A percentile compares a stretch with the other conserved stretches of the same genome.
phyloP scores from a whole-genome alignment of 2,888 invertebrate species.

The Ischnura elegans region DNA sequence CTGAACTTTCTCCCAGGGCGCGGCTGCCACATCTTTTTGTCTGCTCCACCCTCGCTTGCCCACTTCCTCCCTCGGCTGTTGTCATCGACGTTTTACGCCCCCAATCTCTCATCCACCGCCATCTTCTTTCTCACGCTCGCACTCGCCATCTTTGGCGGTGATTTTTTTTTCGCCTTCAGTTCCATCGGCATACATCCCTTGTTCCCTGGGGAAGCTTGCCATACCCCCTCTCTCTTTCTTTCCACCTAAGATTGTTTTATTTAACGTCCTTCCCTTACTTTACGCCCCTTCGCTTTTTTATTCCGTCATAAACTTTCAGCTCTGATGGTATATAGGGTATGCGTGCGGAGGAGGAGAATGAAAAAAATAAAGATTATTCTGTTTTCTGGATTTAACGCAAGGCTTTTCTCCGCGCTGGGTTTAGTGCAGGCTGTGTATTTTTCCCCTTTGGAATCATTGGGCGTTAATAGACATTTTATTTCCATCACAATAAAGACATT shows the following conservation, averaged over 20 bases:
- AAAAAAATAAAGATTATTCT: neutral
- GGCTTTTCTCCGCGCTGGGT: constrained; percentile 18
- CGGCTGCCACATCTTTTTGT: neutral
- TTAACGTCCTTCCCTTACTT: neutral
- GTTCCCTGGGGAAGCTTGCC: neutral
- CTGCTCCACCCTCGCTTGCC: neutral
- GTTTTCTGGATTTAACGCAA: constrained; percentile 21
- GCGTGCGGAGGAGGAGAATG: constrained; percentile 8
- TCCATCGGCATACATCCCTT: neutral
- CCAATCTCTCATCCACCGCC: neutral
- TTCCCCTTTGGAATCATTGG: neutral
- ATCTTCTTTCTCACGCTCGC: neutral
- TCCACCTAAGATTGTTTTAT: neutral
- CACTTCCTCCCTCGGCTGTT: neutral
- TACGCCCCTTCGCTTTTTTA: neutral
- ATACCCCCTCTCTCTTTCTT: too few relatives aligned
- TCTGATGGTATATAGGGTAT: neutral
- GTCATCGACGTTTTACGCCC: constrained; percentile 15
- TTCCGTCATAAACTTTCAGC: neutral
- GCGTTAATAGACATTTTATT: constrained; percentile 24
- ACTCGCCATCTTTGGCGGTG: neutral
- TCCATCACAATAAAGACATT: too few relatives aligned
- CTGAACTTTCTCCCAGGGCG: neutral
- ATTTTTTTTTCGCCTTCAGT: neutral
- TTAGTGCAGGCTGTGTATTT: neutral